Percentiles rank a stretch among this genome's conserved stretches.
Evolutionary conservation across 2,888 invertebrate genomes (phyloP).

Genomic region (Amitus sp.): DNA sequence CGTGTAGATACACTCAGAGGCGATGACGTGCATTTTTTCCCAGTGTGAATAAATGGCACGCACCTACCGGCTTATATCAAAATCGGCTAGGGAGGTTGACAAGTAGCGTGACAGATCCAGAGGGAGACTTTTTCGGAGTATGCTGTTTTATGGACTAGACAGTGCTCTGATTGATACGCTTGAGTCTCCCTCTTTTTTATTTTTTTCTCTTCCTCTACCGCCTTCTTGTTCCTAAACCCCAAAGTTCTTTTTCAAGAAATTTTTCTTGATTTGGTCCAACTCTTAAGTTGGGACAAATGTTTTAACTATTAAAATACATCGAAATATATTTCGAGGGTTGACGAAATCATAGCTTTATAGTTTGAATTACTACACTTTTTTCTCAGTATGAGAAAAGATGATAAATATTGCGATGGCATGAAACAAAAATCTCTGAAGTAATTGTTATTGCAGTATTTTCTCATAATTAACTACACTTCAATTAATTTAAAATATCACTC

Average conservation of each 20-base stretch:
- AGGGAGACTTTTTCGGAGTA: constrained; percentile 37
- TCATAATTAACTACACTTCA: no score
- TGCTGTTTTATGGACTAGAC: constrained; percentile 52
- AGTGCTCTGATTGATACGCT: constrained; percentile 56
- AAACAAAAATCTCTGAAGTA: no score
- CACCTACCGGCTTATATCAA: constrained; percentile 48
- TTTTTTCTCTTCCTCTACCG: background rate
- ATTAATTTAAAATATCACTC: no score
- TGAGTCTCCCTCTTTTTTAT: constrained; percentile 14
- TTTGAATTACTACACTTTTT: no score
- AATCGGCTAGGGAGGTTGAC: constrained; percentile 49
- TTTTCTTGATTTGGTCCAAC: background rate
- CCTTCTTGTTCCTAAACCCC: background rate
- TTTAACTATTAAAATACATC: no score
- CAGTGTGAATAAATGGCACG: constrained; percentile 63
- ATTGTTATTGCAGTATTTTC: no score
- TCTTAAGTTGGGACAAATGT: no score
- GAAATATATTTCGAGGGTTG: no score
- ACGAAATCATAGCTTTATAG: no score
- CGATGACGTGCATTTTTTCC: constrained; percentile 63
- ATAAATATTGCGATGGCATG: no score
- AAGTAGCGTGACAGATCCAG: constrained; percentile 50
- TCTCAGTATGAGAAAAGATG: no score
- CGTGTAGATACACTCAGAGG: constrained; percentile 47
- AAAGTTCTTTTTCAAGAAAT: background rate